Percentiles rank a stretch among this genome's conserved stretches.
Evolutionary conservation across 2,797 vertebrate species (phyloP).

Genomic region (Phoeniculus purpureus): DNA sequence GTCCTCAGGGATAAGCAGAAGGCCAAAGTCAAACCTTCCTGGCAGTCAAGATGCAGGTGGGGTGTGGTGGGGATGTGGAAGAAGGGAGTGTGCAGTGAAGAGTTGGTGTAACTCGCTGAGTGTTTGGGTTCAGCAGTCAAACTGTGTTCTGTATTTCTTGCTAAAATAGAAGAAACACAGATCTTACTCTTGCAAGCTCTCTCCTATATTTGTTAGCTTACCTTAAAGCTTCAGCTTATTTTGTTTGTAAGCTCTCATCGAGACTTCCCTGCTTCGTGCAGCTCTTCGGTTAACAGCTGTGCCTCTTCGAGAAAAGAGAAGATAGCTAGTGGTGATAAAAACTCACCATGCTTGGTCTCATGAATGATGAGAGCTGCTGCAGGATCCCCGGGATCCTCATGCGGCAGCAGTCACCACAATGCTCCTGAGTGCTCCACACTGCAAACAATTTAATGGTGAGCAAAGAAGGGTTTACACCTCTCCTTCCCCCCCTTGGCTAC

Average conservation of each 20-base stretch:
- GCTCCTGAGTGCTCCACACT: not conserved
- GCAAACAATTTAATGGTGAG: not conserved
- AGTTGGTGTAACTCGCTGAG: not conserved
- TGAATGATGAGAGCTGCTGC: not conserved
- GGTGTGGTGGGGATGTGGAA: not conserved
- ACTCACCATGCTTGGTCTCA: not conserved
- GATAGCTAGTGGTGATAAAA: not conserved
- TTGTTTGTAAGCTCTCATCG: not conserved
- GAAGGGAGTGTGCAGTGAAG: not conserved
- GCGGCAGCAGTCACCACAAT: not conserved
- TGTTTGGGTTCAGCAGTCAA: constrained; percentile 25
- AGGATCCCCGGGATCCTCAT: not conserved
- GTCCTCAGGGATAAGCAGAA: not conserved
- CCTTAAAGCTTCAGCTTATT: not conserved
- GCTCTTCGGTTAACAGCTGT: not conserved
- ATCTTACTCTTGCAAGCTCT: not conserved
- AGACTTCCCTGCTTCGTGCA: not conserved
- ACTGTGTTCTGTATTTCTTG: not conserved
- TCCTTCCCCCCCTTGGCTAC: not conserved
- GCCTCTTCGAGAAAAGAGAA: not conserved
- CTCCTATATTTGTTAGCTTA: not conserved
- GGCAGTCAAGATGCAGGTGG: not conserved
- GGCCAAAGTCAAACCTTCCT: not conserved
- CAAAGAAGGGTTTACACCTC: not conserved
- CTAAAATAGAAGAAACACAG: constrained; percentile 13